A percentile compares a stretch with the other conserved stretches of the same genome.
phyloP scores from a whole-genome alignment of 2,888 invertebrate genomes.

The Cyclophora punctaria region DNA sequence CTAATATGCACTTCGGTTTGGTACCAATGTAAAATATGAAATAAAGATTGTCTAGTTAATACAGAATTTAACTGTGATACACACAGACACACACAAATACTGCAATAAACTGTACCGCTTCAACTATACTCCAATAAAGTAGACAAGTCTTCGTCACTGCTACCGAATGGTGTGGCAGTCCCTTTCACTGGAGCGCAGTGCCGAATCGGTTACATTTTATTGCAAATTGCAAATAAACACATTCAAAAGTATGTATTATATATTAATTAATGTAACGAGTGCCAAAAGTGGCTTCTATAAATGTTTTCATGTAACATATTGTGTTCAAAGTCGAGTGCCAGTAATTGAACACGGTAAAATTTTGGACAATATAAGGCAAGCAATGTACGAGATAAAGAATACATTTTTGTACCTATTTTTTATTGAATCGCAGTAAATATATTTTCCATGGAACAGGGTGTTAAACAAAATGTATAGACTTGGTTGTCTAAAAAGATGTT shows the following conservation, averaged over 20 bases:
- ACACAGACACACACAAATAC: background rate
- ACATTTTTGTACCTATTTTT: constrained; percentile 20
- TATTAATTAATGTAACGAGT: constrained; percentile 29
- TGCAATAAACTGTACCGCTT: background rate
- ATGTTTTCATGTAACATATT: constrained; percentile 26
- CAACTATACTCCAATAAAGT: background rate
- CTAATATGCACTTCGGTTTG: constrained; percentile 7
- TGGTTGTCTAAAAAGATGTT: background rate
- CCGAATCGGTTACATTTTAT: background rate
- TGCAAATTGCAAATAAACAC: background rate
- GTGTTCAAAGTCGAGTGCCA: constrained; percentile 55
- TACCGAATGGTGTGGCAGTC: background rate
- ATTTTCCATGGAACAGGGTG: constrained; percentile 28
- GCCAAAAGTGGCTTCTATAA: constrained; percentile 54
- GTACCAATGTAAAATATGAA: background rate
- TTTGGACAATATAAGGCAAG: constrained; percentile 32
- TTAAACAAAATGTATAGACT: constrained; percentile 12
- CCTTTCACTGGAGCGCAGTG: background rate
- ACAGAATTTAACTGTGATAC: background rate
- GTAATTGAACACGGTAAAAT: constrained; percentile 23
- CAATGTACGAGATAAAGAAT: constrained; percentile 15
- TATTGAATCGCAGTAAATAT: constrained; percentile 9
- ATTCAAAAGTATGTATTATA: constrained; percentile 2
- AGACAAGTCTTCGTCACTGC: background rate
- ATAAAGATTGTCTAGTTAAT: background rate